Conservation (phyloP, 2,797 vertebrate species). For the Platyrinchus mystaceus region DNA sequence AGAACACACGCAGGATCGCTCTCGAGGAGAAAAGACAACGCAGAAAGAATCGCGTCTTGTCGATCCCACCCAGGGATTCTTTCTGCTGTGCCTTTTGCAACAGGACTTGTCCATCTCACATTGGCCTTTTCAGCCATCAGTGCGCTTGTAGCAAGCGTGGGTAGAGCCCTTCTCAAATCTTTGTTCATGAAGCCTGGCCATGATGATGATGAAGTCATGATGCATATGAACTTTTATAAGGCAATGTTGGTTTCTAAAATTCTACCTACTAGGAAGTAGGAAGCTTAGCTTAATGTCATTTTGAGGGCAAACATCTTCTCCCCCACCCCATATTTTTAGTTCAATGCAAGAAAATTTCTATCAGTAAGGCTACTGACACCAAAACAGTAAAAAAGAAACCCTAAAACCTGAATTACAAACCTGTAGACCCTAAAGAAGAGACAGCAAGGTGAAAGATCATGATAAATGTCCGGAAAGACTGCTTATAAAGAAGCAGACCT, state of each 20-base stretch:
- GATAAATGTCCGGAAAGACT: neutral
- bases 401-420: neutral
- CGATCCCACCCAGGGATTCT: too few species aligned
- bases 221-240: neutral
- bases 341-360: neutral
- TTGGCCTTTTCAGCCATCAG: too few species aligned
- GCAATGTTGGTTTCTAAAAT: neutral
- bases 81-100: too few species aligned
- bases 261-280: neutral
- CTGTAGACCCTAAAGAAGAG: neutral
- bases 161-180: too few species aligned
- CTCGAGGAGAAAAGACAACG: too few species aligned
- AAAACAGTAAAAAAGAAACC: neutral
- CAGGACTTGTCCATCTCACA: too few species aligned
- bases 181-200: too few species aligned
- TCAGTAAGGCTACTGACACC: neutral
- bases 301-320: fast-evolving
- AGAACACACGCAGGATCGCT: too few species aligned
- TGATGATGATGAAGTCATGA: too few species aligned
- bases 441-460: neutral
- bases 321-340: neutral
- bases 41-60: too few species aligned
- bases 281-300: neutral
- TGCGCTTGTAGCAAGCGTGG: too few species aligned
- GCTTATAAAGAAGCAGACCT: neutral